A percentile compares a stretch with the other conserved stretches of the same genome.
These are phyloP conservation scores for Thaleichthys pacificus DNA, from an alignment of 2,797 vertebrate species.

Conservation along the genomic window DNA sequence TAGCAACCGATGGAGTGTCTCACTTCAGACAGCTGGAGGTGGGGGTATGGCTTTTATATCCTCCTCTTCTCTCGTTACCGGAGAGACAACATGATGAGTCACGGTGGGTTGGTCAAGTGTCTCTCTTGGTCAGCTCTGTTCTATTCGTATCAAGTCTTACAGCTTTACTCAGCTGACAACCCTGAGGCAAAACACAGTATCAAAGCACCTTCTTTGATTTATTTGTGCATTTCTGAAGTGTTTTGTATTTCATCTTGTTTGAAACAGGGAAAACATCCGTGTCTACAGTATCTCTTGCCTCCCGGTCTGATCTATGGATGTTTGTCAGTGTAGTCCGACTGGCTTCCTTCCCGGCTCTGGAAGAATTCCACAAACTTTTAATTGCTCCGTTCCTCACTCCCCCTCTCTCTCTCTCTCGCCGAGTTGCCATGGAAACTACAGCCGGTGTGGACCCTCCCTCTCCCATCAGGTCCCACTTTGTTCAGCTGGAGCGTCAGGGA, in stretches of 20 bases:
- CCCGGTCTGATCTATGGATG: constrained; percentile 40
- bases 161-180: neutral
- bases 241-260: constrained; percentile 27
- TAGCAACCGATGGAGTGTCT: constrained; percentile 66
- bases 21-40: constrained; percentile 66
- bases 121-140: constrained; percentile 33
- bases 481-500: constrained; percentile 13
- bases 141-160: neutral
- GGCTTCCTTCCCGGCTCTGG: constrained; percentile 28
- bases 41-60: constrained; percentile 64
- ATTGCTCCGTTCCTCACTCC: constrained; percentile 43
- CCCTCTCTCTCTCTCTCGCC: constrained; percentile 5
- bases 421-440: constrained; percentile 47
- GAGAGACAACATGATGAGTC: constrained; percentile 2
- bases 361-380: constrained; percentile 59
- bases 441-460: constrained; percentile 1
- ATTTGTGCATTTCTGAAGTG: neutral
- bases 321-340: constrained; percentile 49
- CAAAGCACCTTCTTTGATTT: constrained; percentile 20
- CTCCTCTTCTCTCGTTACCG: constrained; percentile 56
- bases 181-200: too few relatives aligned
- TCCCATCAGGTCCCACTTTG: neutral
- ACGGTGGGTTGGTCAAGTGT: neutral
- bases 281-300: constrained; percentile 40
- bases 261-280: constrained; percentile 25